Conservation (phyloP, 2,113 vertebrate genomes). For the Macrotus californicus region DNA sequence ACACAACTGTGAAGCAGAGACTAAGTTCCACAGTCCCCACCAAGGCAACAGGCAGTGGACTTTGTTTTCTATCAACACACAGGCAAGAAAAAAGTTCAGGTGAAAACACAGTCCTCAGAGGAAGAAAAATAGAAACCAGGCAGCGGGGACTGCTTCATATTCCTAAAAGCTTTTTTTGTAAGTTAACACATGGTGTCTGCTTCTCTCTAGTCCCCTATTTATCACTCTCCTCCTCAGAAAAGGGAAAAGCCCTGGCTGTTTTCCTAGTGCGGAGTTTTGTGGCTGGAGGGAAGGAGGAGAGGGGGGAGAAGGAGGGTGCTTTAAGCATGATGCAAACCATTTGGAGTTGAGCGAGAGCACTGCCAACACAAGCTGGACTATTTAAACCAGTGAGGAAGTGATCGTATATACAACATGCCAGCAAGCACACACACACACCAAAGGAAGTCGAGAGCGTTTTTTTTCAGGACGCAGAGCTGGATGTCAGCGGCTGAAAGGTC, state of each 20-base stretch:
- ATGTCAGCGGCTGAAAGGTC: constrained; percentile 96
- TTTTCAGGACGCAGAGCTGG: constrained; percentile 86
- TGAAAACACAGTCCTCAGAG: constrained; percentile 78
- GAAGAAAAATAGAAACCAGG: constrained; percentile 82
- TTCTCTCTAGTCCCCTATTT: constrained; percentile 87
- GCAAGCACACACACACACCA: constrained; percentile 81
- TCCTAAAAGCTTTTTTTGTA: constrained; percentile 85
- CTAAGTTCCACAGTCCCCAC: constrained; percentile 63
- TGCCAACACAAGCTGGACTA: constrained; percentile 99
- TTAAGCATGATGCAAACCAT: constrained; percentile 99
- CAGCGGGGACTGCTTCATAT: constrained; percentile 82
- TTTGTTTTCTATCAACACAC: constrained; percentile 84
- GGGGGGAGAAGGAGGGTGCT: constrained; percentile 84
- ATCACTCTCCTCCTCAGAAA: constrained; percentile 85
- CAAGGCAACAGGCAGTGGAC: constrained; percentile 74
- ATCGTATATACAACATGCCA: constrained; percentile 99
- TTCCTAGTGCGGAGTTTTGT: constrained; percentile 84
- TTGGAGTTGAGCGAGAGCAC: constrained; percentile 92
- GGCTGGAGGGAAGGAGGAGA: constrained; percentile 77
- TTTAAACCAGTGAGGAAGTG: constrained; percentile 99
- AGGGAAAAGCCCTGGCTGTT: constrained; percentile 83
- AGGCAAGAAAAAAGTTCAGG: constrained; percentile 78
- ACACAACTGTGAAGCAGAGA: constrained; percentile 45
- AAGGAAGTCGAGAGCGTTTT: constrained; percentile 90
- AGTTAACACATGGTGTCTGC: constrained; percentile 85